Conservation (phyloP, 1,140 invertebrate species). For the Drosophila arawakana region DNA sequence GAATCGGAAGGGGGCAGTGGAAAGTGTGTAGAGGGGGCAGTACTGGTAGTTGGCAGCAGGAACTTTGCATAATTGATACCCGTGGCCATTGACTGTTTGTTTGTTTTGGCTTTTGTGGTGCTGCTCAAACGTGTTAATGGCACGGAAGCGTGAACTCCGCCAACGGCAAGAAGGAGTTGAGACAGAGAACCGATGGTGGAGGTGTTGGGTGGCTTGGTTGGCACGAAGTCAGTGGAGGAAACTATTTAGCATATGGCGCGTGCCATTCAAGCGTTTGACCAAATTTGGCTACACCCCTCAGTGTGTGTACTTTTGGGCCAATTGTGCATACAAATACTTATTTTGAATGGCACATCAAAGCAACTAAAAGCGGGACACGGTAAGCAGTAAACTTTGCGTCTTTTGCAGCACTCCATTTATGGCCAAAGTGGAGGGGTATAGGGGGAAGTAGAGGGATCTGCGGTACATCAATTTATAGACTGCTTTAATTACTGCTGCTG, state of each 20-base stretch:
- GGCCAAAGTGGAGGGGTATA: neutral
- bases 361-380: conserved; percentile 12
- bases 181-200: neutral
- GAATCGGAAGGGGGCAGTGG: neutral
- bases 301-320: conserved; percentile 9
- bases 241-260: conserved; percentile 75
- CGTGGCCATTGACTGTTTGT: conserved; percentile 42
- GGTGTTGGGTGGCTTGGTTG: neutral
- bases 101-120: conserved; percentile 24
- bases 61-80: conserved; percentile 77
- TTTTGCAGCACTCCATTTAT: conserved; percentile 16
- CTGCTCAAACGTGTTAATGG: conserved; percentile 70
- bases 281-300: conserved; percentile 59
- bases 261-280: conserved; percentile 68
- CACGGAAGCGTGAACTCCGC: conserved; percentile 70
- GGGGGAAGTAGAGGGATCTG: conserved; percentile 40
- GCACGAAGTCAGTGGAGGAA: conserved; percentile 3
- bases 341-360: conserved; percentile 64
- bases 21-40: neutral
- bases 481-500: conserved; percentile 51
- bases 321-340: conserved; percentile 62
- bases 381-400: neutral
- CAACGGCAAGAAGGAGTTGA: neutral
- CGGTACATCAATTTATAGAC: conserved; percentile 58
- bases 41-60: conserved; percentile 38